Evolutionary conservation across 2,113 vertebrate genomes (phyloP).

Genomic region (Mixornis gularis): DNA sequence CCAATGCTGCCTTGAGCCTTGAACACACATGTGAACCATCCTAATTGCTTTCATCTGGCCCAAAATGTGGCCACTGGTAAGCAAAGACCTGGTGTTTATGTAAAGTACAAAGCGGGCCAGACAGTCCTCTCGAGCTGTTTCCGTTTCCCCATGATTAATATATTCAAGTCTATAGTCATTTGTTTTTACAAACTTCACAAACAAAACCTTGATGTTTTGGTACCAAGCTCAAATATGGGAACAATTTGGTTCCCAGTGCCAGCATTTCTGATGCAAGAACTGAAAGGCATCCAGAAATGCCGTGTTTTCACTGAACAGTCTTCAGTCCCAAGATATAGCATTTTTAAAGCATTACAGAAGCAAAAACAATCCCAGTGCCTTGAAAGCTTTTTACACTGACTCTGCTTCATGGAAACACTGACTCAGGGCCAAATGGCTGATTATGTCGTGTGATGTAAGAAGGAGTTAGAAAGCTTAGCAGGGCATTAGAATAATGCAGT

Average conservation of each 20-base stretch:
- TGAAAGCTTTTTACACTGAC: conserved; percentile 51
- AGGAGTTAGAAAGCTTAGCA: conserved; percentile 53
- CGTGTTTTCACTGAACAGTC: conserved; percentile 18
- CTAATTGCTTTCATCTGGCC: neutral
- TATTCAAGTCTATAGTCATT: neutral
- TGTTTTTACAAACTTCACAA: conserved; percentile 24
- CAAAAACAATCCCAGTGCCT: conserved; percentile 56
- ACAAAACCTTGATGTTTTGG: conserved; percentile 41
- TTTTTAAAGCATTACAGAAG: conserved; percentile 60
- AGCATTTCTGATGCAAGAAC: conserved; percentile 37
- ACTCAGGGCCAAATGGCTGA: conserved; percentile 63
- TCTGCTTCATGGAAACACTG: conserved; percentile 49
- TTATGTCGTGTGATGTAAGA: conserved; percentile 49
- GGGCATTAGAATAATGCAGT: conserved; percentile 49
- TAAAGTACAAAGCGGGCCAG: neutral
- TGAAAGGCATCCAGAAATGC: conserved; percentile 44
- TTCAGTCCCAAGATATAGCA: conserved; percentile 40
- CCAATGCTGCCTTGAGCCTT: neutral
- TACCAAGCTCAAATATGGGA: conserved; percentile 40
- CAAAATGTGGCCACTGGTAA: neutral
- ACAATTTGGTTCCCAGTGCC: conserved; percentile 36
- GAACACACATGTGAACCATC: neutral
- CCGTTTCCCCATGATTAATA: neutral
- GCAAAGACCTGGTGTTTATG: neutral
- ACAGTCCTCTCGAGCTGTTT: neutral